phyloP scores from a whole-genome alignment of 2,888 invertebrate genomes.

The Phorcus lineatus region DNA sequence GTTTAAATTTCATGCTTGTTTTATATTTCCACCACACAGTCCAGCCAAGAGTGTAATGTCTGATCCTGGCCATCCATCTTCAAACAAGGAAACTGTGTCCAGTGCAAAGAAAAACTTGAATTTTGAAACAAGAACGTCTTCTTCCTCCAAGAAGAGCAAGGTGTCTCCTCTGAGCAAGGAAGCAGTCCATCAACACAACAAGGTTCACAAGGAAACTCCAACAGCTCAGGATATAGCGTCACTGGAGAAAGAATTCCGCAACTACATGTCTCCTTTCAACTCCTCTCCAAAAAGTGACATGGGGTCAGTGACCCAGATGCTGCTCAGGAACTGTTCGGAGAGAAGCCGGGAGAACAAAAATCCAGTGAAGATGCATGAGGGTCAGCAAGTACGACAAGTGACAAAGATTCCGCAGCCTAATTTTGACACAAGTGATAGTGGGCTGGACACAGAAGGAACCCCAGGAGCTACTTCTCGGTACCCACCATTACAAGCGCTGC shows the following conservation, averaged over 20 bases:
- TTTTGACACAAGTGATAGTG: constrained; percentile 38
- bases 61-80: constrained; percentile 12
- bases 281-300: neutral
- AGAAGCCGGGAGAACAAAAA: neutral
- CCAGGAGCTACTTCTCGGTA: neutral
- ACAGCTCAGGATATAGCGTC: neutral
- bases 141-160: neutral
- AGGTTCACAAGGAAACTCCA: neutral
- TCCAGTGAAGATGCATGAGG: neutral
- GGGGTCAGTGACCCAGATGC: neutral
- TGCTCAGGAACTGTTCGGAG: neutral
- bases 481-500: neutral
- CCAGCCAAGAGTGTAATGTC: constrained; percentile 25
- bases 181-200: constrained; percentile 10
- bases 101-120: constrained; percentile 1
- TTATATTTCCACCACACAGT: neutral
- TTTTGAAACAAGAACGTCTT: neutral
- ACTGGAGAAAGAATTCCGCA: neutral
- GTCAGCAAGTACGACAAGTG: neutral
- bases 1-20: too few species aligned
- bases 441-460: constrained; percentile 34
- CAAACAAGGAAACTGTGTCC: neutral
- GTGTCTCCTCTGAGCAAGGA: constrained; percentile 5
- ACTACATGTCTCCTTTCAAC: neutral
- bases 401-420: neutral